phyloP scores from a whole-genome alignment of 2,113 vertebrate genomes.

The Anas platyrhynchos region DNA sequence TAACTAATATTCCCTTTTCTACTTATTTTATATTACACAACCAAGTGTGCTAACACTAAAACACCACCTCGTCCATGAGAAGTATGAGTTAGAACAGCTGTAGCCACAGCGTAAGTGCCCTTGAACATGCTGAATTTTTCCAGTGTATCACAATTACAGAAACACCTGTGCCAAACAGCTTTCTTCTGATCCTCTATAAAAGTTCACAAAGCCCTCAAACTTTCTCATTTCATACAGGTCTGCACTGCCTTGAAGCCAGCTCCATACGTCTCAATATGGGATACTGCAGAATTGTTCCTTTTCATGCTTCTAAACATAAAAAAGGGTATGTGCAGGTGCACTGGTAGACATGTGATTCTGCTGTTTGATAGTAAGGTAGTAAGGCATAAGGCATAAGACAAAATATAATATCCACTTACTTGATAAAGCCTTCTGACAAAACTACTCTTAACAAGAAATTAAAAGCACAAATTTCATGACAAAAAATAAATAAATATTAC shows the following conservation, averaged over 20 bases:
- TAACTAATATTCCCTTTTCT: conserved; percentile 31
- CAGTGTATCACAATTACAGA: conserved; percentile 73
- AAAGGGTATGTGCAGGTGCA: conserved; percentile 54
- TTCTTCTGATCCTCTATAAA: conserved; percentile 79
- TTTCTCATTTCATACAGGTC: conserved; percentile 66
- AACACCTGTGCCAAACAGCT: conserved; percentile 80
- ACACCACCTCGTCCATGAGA: conserved; percentile 17
- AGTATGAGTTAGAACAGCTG: conserved; percentile 74
- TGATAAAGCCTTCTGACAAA: neutral
- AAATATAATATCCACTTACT: neutral
- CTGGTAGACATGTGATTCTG: neutral
- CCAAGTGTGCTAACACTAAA: conserved; percentile 52
- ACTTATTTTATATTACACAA: conserved; percentile 51
- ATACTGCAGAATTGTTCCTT: conserved; percentile 47
- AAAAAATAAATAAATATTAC: neutral
- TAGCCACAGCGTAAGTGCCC: conserved; percentile 52
- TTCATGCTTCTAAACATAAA: conserved; percentile 61
- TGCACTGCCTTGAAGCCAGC: conserved; percentile 67
- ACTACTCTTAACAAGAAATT: neutral
- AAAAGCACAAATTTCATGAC: neutral
- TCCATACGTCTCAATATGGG: conserved; percentile 50
- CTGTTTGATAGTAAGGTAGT: conserved; percentile 45
- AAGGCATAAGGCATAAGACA: neutral
- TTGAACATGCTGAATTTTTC: conserved; percentile 72
- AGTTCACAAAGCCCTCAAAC: conserved; percentile 69